Base-by-base conservation (phyloP, 2,797 vertebrate species). In the Pitangus sulphuratus region DNA sequence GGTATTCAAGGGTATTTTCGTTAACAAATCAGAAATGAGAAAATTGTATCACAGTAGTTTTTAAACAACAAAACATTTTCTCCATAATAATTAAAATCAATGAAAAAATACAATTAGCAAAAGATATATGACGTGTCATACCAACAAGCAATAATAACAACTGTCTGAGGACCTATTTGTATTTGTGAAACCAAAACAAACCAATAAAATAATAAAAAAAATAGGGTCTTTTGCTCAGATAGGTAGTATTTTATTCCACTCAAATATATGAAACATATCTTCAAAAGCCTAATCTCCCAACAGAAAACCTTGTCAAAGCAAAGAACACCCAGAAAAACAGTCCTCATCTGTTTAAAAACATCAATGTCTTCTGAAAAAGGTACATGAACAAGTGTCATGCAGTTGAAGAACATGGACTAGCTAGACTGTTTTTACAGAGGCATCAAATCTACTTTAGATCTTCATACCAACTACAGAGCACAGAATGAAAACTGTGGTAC, bases 331-430 rank as follows among this genome's bases (percentile, higher is more conserved):
- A 60, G 13, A 71, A 95, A 97, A 96, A 94, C 42, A 82, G 83
- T 78, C 75, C 54, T 45, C n/a, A 45, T 57, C 85, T 79, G 65
- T 86, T 95, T 96, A 86, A 96, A 97, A 96, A 91, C 81, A 96
- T 62, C 5, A 5, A 8, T 81, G 81, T 80, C 42, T 61, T 90
- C 91, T 81, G 58, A 86, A 90, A 88, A 89, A 93, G 39, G 80
- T 70, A 57, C 51, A 42, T 3, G 31, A 90, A 54, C 22, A 74
- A 81, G 74, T 60, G 18, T 33, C 56, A 72, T 26, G 17, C 35
- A 56, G 22, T 84, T 83, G 14, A 37, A 89, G 79, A 71, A 84
- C 48, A 80, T 28, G 42, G 85, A 78, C 87, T 69, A 83, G 45
- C 17, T 81, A 82, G 65, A 58, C 26, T 48, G 31, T 69, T 76